Evolutionary conservation across 2,888 invertebrate species (phyloP), one percentile per base, ranked within the genome.

Genomic region (Xestia xanthographa): DNA sequence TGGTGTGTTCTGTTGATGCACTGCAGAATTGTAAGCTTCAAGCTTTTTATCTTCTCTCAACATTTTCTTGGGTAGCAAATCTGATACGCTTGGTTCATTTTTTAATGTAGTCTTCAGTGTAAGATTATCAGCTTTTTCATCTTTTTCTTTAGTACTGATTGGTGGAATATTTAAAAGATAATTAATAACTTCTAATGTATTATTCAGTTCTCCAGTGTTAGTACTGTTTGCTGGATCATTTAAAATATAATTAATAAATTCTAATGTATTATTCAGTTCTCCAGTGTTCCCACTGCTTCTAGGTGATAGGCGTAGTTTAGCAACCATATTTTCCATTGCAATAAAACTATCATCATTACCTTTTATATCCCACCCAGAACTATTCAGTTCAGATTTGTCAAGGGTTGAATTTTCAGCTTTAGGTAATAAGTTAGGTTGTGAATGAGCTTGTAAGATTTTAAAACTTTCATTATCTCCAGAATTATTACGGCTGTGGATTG

Each of bases 371-470:
- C 84, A 89, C 22, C 78, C 79, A 58, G 88, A 77, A 69, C 79
- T 85, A 34, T 78, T 70, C 9, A 82, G 76, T 62, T 85, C 77
- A 43, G 86, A 66, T 67, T 77, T 77, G 29, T 82, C 75, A 66
- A 75, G 56, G 50, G 76, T 60, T 22, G 58, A 29, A 66, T 60
- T 70, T 38, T 80, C 69, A 45, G 73, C 69, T n/a, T 56, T 75
- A 38, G 85, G 72, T 68, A 89, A 79, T 66, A 93, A 85, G 79
- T 95, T 91, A 20, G 95, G 95, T 85, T 93, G 91, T 14, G 95
- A 95, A 85, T 92, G 93, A 53, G 92, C 89, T 91, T 95, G 92
- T 77, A 95, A 93, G 50, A 95, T 90, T 87, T 91, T 92, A 4
- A 94, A 68, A 84, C 94, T 93, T 56, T 84, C 80, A 70, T 92